Conservation (phyloP, 2,888 invertebrate species). For the Hydrotaea diabolus region DNA sequence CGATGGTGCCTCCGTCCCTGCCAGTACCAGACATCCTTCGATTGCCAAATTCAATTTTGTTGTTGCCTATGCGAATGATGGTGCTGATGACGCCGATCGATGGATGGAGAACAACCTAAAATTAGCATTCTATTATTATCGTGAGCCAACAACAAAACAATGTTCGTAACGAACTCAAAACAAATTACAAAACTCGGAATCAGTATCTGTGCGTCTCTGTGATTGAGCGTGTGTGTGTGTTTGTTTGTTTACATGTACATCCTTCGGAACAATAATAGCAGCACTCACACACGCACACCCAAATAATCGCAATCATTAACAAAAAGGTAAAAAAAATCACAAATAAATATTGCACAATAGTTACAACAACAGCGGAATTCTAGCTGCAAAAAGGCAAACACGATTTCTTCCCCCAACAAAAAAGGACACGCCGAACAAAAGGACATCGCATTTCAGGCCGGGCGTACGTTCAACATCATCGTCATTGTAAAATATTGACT, state of each 20-base stretch:
- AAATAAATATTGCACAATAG: slow-evolving; percentile 28
- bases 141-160: slow-evolving; percentile 54
- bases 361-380: too few relatives aligned
- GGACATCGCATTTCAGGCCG: slow-evolving; percentile 43
- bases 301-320: slow-evolving; percentile 50
- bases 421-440: slow-evolving; percentile 42
- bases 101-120: slow-evolving; percentile 62
- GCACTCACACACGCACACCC: slow-evolving; percentile 26
- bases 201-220: too few relatives aligned
- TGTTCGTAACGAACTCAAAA: slow-evolving; percentile 63
- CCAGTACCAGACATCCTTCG: slow-evolving; percentile 1
- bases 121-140: slow-evolving; percentile 75
- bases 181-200: slow-evolving; percentile 50
- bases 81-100: slow-evolving; percentile 59
- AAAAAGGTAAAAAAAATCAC: slow-evolving; percentile 52
- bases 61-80: slow-evolving; percentile 35
- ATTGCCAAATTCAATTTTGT: slow-evolving; percentile 51
- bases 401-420: slow-evolving; percentile 45
- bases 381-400: slow-evolving; percentile 30
- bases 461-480: slow-evolving; percentile 49
- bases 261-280: background rate
- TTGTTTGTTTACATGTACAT: background rate
- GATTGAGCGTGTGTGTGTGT: background rate
- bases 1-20: background rate
- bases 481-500: slow-evolving; percentile 47